A percentile compares a stretch with the other conserved stretches of the same genome.
phyloP scores from a whole-genome alignment of 2,888 invertebrate species.

The Aspidiotus rigidus region DNA sequence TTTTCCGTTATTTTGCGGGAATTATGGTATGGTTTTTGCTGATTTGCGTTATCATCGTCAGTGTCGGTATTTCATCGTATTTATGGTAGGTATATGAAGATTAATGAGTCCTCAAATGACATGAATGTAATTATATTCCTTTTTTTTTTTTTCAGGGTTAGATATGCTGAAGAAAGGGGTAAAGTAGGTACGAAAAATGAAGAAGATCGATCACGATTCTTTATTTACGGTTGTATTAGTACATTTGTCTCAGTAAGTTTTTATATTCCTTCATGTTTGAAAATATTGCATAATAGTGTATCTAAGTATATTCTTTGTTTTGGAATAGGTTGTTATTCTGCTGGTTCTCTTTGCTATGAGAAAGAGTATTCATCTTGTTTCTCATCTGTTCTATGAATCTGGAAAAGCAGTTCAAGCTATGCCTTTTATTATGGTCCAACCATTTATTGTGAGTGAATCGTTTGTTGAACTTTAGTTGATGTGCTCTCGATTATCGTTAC shows the following conservation, averaged over 20 bases:
- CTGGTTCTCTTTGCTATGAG: conserved; percentile 53
- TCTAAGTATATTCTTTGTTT: conserved; percentile 7
- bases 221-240: not conserved
- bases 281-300: not conserved
- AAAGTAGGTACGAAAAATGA: not conserved
- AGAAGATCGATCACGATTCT: not conserved
- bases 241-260: not conserved
- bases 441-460: conserved; percentile 48
- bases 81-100: conserved; percentile 49
- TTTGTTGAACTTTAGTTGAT: not conserved
- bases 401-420: conserved; percentile 55
- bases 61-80: conserved; percentile 49
- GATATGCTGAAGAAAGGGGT: conserved; percentile 23
- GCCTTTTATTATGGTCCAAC: conserved; percentile 54
- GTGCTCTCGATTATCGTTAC: not conserved
- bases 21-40: conserved; percentile 56
- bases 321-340: conserved; percentile 45
- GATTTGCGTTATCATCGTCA: conserved; percentile 47
- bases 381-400: conserved; percentile 56
- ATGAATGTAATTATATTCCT: not conserved
- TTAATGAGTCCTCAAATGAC: not conserved
- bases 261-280: not conserved
- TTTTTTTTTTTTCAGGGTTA: conserved; percentile 18
- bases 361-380: conserved; percentile 53
- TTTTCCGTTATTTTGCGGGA: conserved; percentile 50